A percentile compares a stretch with the other conserved stretches of the same genome.
These are phyloP conservation scores for Pterophyllum scalare DNA, from an alignment of 2,113 vertebrate species.

Conservation along the genomic window DNA sequence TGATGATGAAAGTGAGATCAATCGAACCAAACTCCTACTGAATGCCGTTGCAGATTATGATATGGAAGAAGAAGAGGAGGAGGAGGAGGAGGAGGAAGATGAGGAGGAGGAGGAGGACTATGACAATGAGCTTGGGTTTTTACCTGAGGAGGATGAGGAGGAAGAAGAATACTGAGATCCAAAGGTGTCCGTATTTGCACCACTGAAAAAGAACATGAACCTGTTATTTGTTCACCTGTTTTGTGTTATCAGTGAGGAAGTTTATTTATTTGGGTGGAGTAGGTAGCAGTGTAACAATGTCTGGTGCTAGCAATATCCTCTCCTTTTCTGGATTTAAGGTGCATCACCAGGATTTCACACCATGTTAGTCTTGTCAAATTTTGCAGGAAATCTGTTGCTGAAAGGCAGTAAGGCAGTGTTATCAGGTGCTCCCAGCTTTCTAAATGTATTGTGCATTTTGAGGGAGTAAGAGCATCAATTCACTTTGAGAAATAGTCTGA, in stretches of 20 bases:
- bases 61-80: slow-evolving; percentile 82
- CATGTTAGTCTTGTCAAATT: slow-evolving; percentile 28
- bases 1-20: slow-evolving; percentile 82
- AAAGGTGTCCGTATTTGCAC: slow-evolving; percentile 30
- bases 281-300: slow-evolving; percentile 51
- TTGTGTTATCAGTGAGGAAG: slow-evolving; percentile 42
- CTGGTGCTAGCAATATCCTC: slow-evolving; percentile 39
- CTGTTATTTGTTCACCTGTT: slow-evolving; percentile 38
- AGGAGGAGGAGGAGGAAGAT: slow-evolving; percentile 67
- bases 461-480: slow-evolving; percentile 15
- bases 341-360: slow-evolving; percentile 18
- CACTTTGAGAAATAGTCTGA: slow-evolving; percentile 17
- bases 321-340: slow-evolving; percentile 34
- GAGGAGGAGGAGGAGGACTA: slow-evolving; percentile 70
- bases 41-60: slow-evolving; percentile 75
- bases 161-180: slow-evolving; percentile 77
- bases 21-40: slow-evolving; percentile 82
- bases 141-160: slow-evolving; percentile 73
- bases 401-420: slow-evolving; percentile 47
- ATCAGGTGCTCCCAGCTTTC: slow-evolving; percentile 56
- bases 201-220: slow-evolving; percentile 28
- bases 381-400: slow-evolving; percentile 43
- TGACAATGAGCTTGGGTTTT: slow-evolving; percentile 65
- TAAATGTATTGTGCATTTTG: slow-evolving; percentile 46
- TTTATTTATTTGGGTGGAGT: slow-evolving; percentile 70